phyloP scores from a whole-genome alignment of 2,113 vertebrate genomes.

The Hymenochirus boettgeri region DNA sequence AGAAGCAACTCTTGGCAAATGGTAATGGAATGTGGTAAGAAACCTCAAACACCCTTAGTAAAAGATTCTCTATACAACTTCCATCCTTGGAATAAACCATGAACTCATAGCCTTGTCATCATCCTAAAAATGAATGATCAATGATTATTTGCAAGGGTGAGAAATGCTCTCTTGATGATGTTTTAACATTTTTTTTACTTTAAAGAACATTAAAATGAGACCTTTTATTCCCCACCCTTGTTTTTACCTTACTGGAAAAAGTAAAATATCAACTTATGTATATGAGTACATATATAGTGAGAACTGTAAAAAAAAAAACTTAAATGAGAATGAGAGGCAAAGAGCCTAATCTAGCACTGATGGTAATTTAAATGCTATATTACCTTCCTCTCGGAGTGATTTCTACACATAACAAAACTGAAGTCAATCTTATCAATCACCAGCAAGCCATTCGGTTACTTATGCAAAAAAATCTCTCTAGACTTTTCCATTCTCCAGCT shows the following conservation, averaged over 20 bases:
- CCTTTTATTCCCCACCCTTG: background rate
- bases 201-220: background rate
- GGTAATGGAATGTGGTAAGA: constrained; percentile 26
- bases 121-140: constrained; percentile 6
- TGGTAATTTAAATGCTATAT: too few relatives aligned
- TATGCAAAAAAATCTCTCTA: too few relatives aligned
- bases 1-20: constrained; percentile 27
- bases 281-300: too few relatives aligned
- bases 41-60: constrained; percentile 21
- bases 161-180: background rate
- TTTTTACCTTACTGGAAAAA: background rate
- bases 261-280: too few relatives aligned
- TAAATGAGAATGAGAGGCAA: too few relatives aligned
- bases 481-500: too few relatives aligned
- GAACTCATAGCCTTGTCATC: constrained; percentile 9
- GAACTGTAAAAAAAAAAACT: too few relatives aligned
- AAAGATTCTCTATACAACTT: constrained; percentile 7
- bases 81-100: constrained; percentile 19
- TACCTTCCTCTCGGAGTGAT: too few relatives aligned
- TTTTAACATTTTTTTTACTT: background rate
- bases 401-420: too few relatives aligned
- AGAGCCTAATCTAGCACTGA: too few relatives aligned
- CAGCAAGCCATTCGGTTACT: too few relatives aligned
- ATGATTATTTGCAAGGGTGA: background rate
- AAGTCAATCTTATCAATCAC: too few relatives aligned